phyloP scores from a whole-genome alignment of 2,888 invertebrate genomes.

The Chloromyia formosa region DNA sequence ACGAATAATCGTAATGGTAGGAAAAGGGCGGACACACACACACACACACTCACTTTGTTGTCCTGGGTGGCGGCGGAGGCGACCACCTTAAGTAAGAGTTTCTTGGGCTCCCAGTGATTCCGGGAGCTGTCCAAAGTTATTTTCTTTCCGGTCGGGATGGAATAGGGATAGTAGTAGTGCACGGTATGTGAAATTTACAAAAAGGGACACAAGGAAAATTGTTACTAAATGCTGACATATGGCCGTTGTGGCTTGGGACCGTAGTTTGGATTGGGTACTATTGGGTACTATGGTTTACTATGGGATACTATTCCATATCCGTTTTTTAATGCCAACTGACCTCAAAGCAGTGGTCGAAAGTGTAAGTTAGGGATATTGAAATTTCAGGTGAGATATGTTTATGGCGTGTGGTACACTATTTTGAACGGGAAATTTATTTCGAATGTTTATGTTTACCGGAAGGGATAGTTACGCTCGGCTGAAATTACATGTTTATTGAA shows the following conservation, averaged over 20 bases:
- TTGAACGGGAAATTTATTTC: too few relatives aligned
- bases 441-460: too few relatives aligned
- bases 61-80: too few relatives aligned
- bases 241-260: constrained; percentile 5
- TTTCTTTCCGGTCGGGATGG: constrained; percentile 7
- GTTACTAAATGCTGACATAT: constrained; percentile 41
- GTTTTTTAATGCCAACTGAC: constrained; percentile 30
- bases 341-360: neutral
- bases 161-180: too few relatives aligned
- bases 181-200: neutral
- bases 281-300: neutral
- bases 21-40: neutral
- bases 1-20: neutral
- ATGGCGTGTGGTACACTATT: neutral
- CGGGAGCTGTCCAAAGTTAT: constrained; percentile 21
- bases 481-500: too few relatives aligned
- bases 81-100: neutral
- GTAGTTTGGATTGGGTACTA: neutral
- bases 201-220: constrained; percentile 16
- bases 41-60: neutral
- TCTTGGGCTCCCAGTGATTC: constrained; percentile 14
- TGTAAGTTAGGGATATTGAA: constrained; percentile 20
- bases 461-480: too few relatives aligned
- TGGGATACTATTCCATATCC: neutral
- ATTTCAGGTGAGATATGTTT: constrained; percentile 23